Base-by-base conservation (phyloP, 1,140 invertebrate genomes). In the Pissodes strobi region DNA sequence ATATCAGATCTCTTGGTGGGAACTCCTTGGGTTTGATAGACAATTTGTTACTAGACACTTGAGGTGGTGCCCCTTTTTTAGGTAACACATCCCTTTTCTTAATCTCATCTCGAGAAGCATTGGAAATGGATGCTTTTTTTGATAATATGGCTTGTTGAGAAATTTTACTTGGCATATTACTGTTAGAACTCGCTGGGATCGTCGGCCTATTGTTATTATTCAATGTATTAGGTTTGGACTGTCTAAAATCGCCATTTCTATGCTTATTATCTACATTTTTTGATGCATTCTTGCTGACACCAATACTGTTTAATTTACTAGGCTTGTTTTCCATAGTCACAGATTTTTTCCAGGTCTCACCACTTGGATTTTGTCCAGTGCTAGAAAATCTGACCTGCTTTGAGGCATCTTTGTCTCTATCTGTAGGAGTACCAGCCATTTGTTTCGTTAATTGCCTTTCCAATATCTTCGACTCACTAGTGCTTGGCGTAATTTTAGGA, bases 21-120 rank as follows among this genome's bases (percentile, higher is more conserved):
- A 69, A 64, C 23, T 71, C 51, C 22, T 67, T 72, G 9, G 56
- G 59, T 68, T 66, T 23, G 52, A n/a, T n/a, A n/a, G n/a, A n/a
- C n/a, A n/a, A n/a, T n/a, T n/a, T n/a, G n/a, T n/a, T n/a, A n/a
- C n/a, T n/a, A n/a, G n/a, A n/a, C n/a, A n/a, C n/a, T n/a, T n/a
- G n/a, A n/a, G n/a, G n/a, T n/a, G n/a, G n/a, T n/a, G n/a, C n/a
- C n/a, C n/a, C n/a, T n/a, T n/a, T n/a, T n/a, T n/a, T n/a, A n/a
- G n/a, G n/a, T n/a, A n/a, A n/a, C n/a, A n/a, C n/a, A n/a, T n/a
- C n/a, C n/a, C n/a, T n/a, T n/a, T n/a, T n/a, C n/a, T n/a, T n/a
- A n/a, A n/a, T n/a, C n/a, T n/a, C n/a, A n/a, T n/a, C n/a, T n/a
- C n/a, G n/a, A n/a, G n/a, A n/a, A n/a, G n/a, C n/a, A n/a, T n/a